A percentile compares a stretch with the other conserved stretches of the same genome.
phyloP scores from a whole-genome alignment of 2,113 vertebrate species.

The Laterallus jamaicensis region DNA sequence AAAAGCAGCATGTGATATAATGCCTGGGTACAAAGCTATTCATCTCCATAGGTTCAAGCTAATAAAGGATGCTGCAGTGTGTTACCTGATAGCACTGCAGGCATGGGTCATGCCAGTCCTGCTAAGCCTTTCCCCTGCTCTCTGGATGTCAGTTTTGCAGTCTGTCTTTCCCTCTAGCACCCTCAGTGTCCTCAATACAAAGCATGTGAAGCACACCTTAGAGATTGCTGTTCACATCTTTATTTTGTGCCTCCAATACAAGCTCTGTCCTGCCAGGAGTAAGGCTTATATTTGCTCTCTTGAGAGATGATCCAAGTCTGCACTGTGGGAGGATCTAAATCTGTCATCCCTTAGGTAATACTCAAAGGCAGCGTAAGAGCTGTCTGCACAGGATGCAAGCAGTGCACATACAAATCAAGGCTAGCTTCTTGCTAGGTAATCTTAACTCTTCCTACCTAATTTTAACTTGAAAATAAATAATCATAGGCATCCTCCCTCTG shows the following conservation, averaged over 20 bases:
- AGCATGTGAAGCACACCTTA: not conserved
- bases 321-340: not conserved
- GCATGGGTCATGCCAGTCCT: not conserved
- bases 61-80: not conserved
- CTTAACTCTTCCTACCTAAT: not conserved
- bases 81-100: not conserved
- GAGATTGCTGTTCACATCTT: not conserved
- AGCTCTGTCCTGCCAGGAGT: not conserved
- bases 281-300: not conserved
- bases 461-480: not conserved
- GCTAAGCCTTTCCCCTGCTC: not conserved
- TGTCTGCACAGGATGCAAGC: not conserved
- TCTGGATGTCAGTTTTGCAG: not conserved
- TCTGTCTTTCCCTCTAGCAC: not conserved
- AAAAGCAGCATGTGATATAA: not conserved
- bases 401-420: not conserved
- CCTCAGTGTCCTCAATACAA: not conserved
- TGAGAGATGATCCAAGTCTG: not conserved
- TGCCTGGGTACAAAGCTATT: not conserved
- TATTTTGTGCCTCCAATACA: not conserved
- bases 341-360: not conserved
- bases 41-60: accelerated
- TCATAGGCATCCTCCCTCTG: not conserved
- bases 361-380: not conserved
- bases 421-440: not conserved